Evolutionary conservation across 2,888 invertebrate genomes (phyloP).

Genomic region (Cosmia trapezina): DNA sequence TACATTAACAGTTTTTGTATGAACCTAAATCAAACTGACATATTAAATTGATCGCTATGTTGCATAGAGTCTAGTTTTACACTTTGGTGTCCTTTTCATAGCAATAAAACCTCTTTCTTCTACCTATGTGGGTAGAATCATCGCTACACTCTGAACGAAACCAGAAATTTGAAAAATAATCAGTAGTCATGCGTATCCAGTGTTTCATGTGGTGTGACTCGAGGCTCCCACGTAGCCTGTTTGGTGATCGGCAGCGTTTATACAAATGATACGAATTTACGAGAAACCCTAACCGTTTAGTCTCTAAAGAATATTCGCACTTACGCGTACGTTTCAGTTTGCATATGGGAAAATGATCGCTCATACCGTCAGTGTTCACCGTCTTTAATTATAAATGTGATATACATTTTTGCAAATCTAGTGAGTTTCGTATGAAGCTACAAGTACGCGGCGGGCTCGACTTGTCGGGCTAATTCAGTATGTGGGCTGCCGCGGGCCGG

Average conservation of each 20-base stretch:
- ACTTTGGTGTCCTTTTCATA: too few relatives aligned
- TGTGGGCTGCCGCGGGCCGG: too few relatives aligned
- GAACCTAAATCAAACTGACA: background rate
- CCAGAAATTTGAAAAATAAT: slow-evolving; percentile 24
- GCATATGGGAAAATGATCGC: slow-evolving; percentile 9
- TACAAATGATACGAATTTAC: slow-evolving; percentile 79
- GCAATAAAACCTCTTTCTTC: background rate
- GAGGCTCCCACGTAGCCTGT: slow-evolving; percentile 44
- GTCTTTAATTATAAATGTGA: background rate
- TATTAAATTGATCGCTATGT: too few relatives aligned
- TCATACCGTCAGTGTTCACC: background rate
- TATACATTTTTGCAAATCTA: background rate
- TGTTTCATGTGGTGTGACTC: slow-evolving; percentile 56
- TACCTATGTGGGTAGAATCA: too few relatives aligned
- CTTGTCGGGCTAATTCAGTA: too few relatives aligned
- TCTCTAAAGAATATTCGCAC: slow-evolving; percentile 65
- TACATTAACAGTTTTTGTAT: background rate
- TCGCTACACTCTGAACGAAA: slow-evolving; percentile 24
- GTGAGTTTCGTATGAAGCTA: background rate
- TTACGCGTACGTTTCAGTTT: slow-evolving; percentile 66
- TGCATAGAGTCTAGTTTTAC: background rate
- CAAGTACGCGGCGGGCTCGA: too few relatives aligned
- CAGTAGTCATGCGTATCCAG: slow-evolving; percentile 35
- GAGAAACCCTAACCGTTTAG: slow-evolving; percentile 68
- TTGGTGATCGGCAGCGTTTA: slow-evolving; percentile 68